Evolutionary conservation across 1,140 invertebrate genomes (phyloP).

Genomic region (Probaryconus sp.): DNA sequence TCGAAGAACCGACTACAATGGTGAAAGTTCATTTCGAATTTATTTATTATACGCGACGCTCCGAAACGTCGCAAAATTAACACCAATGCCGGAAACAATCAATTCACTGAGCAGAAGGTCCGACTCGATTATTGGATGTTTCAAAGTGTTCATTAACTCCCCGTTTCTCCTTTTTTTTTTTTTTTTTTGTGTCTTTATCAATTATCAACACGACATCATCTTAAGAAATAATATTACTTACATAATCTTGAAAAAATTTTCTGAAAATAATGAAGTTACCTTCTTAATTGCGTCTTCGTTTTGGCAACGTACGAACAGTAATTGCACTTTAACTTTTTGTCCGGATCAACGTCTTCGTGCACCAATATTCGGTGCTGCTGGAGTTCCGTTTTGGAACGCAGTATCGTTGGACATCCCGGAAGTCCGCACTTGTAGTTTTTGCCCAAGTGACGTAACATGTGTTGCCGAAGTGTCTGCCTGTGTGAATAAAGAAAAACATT

Average conservation of each 20-base stretch:
- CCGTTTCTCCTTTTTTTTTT: too few species aligned
- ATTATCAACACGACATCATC: too few species aligned
- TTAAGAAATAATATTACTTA: too few species aligned
- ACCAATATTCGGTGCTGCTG: conserved; percentile 73
- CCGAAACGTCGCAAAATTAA: conserved; percentile 57
- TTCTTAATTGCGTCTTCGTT: conserved; percentile 81
- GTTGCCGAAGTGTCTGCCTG: conserved; percentile 80
- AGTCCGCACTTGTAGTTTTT: conserved; percentile 81
- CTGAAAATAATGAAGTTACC: conserved; percentile 73
- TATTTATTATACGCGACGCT: conserved; percentile 48
- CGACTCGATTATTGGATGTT: conserved; percentile 43
- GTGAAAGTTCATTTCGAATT: conserved; percentile 61
- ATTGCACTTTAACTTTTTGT: conserved; percentile 80
- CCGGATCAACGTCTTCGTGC: conserved; percentile 74
- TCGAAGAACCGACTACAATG: conserved; percentile 57
- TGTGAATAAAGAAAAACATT: conserved; percentile 57
- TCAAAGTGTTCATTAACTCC: too few species aligned
- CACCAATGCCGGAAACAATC: conserved; percentile 43
- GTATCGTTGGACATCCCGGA: conserved; percentile 79
- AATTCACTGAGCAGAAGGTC: conserved; percentile 24
- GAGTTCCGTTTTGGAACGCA: conserved; percentile 80
- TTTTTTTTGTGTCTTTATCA: not conserved
- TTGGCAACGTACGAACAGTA: conserved; percentile 83
- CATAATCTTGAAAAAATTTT: not conserved
- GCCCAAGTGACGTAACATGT: conserved; percentile 81